Evolutionary conservation across 2,888 invertebrate genomes (phyloP).

Genomic region (Papilio gigon): DNA sequence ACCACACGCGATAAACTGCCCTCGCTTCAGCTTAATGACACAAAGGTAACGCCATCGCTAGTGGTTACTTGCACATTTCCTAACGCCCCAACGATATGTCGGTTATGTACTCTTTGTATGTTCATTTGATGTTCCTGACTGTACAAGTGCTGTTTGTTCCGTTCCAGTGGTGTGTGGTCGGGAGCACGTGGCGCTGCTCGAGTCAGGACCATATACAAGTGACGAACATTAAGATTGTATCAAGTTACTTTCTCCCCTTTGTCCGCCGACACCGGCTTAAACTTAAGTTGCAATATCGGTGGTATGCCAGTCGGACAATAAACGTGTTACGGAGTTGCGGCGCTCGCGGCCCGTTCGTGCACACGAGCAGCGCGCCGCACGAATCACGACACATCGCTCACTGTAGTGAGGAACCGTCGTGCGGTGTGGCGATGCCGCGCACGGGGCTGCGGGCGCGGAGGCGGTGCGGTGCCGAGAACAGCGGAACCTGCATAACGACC

Average conservation of each 20-base stretch:
- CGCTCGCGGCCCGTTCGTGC: neutral
- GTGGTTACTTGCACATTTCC: neutral
- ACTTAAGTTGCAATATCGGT: neutral
- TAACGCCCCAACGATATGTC: neutral
- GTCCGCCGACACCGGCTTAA: constrained; percentile 11
- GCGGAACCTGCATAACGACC: constrained; percentile 45
- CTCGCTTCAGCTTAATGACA: neutral
- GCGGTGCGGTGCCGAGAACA: constrained; percentile 23
- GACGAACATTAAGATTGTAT: constrained; percentile 17
- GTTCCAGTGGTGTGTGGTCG: too few species aligned
- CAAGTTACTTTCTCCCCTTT: constrained; percentile 18
- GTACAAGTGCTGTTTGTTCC: neutral
- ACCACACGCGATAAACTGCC: neutral
- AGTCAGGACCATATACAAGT: neutral
- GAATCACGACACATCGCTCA: too few species aligned
- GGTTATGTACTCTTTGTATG: neutral
- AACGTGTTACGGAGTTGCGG: constrained; percentile 11
- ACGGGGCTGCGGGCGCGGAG: constrained; percentile 16
- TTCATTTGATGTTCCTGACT: neutral
- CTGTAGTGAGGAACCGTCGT: too few species aligned
- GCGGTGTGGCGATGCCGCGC: neutral
- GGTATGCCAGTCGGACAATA: constrained; percentile 1
- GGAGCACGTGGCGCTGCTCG: too few species aligned
- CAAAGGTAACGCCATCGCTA: neutral
- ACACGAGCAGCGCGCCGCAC: too few species aligned